Evolutionary conservation across 1,140 invertebrate genomes (phyloP).

Genomic region (Procambarus virginalis): DNA sequence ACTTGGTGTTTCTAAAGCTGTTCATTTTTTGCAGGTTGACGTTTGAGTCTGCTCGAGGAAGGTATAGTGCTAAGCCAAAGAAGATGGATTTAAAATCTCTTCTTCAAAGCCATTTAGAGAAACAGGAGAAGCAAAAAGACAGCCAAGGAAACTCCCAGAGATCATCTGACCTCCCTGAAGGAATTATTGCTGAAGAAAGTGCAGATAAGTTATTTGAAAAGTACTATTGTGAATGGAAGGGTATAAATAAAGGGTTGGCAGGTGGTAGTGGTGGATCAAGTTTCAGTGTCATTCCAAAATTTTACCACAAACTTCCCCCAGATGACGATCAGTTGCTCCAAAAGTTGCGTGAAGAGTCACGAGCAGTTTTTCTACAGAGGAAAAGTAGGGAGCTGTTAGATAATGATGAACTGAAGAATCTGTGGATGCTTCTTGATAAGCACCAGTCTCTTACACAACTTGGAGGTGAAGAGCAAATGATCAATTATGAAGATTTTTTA

Average conservation of each 20-base stretch:
- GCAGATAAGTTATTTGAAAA: slow-evolving; percentile 78
- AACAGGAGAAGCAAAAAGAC: slow-evolving; percentile 71
- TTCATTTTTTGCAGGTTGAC: slow-evolving; percentile 33
- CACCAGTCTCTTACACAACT: slow-evolving; percentile 82
- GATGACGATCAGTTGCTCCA: slow-evolving; percentile 84
- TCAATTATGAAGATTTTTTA: slow-evolving; percentile 89
- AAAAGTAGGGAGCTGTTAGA: slow-evolving; percentile 87
- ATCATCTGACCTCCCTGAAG: neutral
- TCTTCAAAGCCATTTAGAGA: slow-evolving; percentile 71
- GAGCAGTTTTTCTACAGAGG: slow-evolving; percentile 88
- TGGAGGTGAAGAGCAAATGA: slow-evolving; percentile 85
- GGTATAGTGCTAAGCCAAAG: neutral
- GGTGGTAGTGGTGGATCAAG: slow-evolving; percentile 73
- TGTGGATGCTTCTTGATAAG: slow-evolving; percentile 89
- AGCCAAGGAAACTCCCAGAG: slow-evolving; percentile 7
- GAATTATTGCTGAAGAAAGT: slow-evolving; percentile 71
- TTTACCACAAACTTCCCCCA: slow-evolving; percentile 85
- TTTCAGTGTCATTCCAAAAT: slow-evolving; percentile 80
- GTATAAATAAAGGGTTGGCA: slow-evolving; percentile 73
- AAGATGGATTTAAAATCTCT: slow-evolving; percentile 72
- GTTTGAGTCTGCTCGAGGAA: slow-evolving; percentile 4
- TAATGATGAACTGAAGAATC: slow-evolving; percentile 88
- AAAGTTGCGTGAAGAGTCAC: slow-evolving; percentile 89
- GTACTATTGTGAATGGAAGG: slow-evolving; percentile 78
- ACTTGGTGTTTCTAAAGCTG: neutral